phyloP scores from a whole-genome alignment of 2,113 vertebrate genomes.

The Sterna hirundo region DNA sequence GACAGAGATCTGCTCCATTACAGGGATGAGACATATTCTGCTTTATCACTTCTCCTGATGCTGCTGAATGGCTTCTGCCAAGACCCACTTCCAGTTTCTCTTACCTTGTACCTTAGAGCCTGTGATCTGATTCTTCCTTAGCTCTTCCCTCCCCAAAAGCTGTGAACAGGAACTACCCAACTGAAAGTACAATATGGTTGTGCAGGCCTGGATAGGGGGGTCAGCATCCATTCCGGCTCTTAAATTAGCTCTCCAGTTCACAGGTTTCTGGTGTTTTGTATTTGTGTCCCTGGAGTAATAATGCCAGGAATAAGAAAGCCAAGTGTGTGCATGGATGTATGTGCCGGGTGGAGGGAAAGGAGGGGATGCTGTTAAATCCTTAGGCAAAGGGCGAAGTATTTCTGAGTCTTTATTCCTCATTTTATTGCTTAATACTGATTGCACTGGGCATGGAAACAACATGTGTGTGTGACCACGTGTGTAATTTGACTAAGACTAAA shows the following conservation, averaged over 20 bases:
- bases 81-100: neutral
- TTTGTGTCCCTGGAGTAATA: neutral
- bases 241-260: neutral
- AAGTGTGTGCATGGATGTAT: neutral
- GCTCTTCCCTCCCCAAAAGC: neutral
- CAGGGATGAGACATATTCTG: neutral
- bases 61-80: neutral
- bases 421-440: neutral
- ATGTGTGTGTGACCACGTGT: neutral
- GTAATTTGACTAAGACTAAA: neutral
- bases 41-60: neutral
- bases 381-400: neutral
- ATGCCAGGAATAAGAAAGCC: neutral
- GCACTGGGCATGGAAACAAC: neutral
- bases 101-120: neutral
- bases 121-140: neutral
- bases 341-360: neutral
- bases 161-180: neutral
- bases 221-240: neutral
- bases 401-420: neutral
- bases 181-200: accelerated
- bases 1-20: neutral
- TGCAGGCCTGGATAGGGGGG: neutral
- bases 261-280: neutral
- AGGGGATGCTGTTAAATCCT: neutral